Evolutionary conservation across 2,797 vertebrate genomes (phyloP).

Genomic region (Syngnathus rostellatus): DNA sequence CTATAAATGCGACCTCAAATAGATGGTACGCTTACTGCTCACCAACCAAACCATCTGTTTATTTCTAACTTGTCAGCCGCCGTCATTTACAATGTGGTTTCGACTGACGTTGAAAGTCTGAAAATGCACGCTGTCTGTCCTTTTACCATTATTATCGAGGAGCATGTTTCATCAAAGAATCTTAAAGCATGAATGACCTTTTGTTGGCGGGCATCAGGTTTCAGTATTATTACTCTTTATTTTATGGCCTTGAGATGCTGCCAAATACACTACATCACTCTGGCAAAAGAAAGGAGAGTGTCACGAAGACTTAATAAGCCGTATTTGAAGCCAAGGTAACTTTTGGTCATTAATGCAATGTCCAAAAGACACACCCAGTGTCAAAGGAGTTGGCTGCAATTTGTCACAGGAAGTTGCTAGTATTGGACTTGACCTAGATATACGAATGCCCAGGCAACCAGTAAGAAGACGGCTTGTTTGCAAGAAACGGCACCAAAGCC

Average conservation of each 20-base stretch:
- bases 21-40: background rate
- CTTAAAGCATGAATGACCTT: background rate
- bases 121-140: background rate
- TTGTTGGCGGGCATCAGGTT: background rate
- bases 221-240: background rate
- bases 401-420: slow-evolving; percentile 49
- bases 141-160: background rate
- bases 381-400: slow-evolving; percentile 38
- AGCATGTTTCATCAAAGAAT: background rate
- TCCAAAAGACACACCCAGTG: slow-evolving; percentile 31
- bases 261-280: background rate
- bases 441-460: slow-evolving; percentile 23
- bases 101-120: too few species aligned
- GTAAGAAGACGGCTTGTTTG: background rate
- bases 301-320: background rate
- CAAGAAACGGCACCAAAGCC: background rate
- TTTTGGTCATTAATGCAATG: slow-evolving; percentile 13
- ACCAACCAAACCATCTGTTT: background rate
- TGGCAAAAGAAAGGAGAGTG: background rate
- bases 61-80: background rate
- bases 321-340: slow-evolving; percentile 19
- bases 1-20: background rate
- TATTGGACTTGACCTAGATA: slow-evolving; percentile 14
- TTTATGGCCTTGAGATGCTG: background rate
- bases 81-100: background rate